Conservation (phyloP, 2,888 invertebrate genomes). For the Drosophila differens region DNA sequence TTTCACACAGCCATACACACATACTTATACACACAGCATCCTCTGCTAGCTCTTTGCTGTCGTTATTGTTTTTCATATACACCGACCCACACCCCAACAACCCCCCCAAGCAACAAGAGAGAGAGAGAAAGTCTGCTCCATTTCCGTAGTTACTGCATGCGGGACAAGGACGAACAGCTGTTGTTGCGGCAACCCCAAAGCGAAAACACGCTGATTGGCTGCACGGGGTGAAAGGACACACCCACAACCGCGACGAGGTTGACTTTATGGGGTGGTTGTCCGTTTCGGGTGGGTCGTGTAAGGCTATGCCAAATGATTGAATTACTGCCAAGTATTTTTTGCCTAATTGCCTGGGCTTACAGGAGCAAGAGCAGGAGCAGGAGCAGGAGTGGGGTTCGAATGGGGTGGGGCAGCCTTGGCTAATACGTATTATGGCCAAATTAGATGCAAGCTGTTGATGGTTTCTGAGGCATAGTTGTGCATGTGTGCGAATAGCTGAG, state of each 20-base stretch:
- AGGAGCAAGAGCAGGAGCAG: background rate
- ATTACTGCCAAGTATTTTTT: slow-evolving; percentile 80
- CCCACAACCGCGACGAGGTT: slow-evolving; percentile 26
- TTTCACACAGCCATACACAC: slow-evolving; percentile 7
- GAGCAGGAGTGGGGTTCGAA: background rate
- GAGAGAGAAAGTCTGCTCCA: background rate
- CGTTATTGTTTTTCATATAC: slow-evolving; percentile 43
- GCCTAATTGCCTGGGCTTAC: slow-evolving; percentile 67
- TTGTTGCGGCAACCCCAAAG: slow-evolving; percentile 45
- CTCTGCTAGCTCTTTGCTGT: slow-evolving; percentile 29
- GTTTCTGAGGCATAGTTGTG: slow-evolving; percentile 63
- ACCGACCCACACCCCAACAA: background rate
- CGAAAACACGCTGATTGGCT: slow-evolving; percentile 54
- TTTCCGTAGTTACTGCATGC: slow-evolving; percentile 12
- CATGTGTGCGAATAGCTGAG: slow-evolving; percentile 25
- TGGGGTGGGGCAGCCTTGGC: slow-evolving; percentile 5
- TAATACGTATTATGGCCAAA: slow-evolving; percentile 41
- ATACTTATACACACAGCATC: slow-evolving; percentile 19
- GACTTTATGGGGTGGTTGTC: slow-evolving; percentile 13
- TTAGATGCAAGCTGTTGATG: slow-evolving; percentile 38
- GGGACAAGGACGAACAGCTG: slow-evolving; percentile 58
- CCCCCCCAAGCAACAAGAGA: background rate
- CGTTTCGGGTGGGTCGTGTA: slow-evolving; percentile 48
- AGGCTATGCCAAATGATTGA: slow-evolving; percentile 73
- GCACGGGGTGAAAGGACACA: slow-evolving; percentile 41